Conservation (phyloP, 2,797 vertebrate species). For the Danionella dracula region DNA sequence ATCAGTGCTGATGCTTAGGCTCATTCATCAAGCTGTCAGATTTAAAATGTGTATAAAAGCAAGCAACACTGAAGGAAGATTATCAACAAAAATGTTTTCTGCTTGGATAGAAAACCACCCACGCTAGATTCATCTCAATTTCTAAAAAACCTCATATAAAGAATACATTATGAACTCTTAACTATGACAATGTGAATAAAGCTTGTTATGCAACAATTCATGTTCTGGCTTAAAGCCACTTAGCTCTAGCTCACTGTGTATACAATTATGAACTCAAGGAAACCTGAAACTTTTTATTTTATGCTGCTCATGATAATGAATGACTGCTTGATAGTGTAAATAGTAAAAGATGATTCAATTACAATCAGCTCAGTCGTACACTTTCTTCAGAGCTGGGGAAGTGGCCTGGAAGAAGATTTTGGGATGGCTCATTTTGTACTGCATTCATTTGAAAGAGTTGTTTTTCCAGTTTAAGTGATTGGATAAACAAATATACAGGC, state of each 20-base stretch:
- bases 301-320: too few species aligned
- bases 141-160: neutral
- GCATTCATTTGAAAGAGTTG: too few species aligned
- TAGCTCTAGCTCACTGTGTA: conserved; percentile 13
- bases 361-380: too few species aligned
- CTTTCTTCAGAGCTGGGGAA: too few species aligned
- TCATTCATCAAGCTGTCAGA: conserved; percentile 24
- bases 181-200: neutral
- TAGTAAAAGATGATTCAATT: too few species aligned
- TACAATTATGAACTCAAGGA: neutral
- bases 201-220: neutral
- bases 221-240: neutral
- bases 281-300: too few species aligned
- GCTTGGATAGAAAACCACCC: conserved; percentile 1
- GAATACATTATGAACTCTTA: neutral
- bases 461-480: too few species aligned
- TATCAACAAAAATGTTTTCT: neutral
- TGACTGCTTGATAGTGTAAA: too few species aligned
- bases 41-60: conserved; percentile 4
- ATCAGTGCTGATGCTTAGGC: conserved; percentile 15
- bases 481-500: too few species aligned
- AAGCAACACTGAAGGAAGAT: neutral
- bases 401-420: too few species aligned
- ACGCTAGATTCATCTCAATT: neutral
- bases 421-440: too few species aligned